Percentiles rank a stretch among this genome's conserved stretches.
Evolutionary conservation across 1,140 invertebrate species (phyloP).

Genomic region (Atopsyche davidsoni): DNA sequence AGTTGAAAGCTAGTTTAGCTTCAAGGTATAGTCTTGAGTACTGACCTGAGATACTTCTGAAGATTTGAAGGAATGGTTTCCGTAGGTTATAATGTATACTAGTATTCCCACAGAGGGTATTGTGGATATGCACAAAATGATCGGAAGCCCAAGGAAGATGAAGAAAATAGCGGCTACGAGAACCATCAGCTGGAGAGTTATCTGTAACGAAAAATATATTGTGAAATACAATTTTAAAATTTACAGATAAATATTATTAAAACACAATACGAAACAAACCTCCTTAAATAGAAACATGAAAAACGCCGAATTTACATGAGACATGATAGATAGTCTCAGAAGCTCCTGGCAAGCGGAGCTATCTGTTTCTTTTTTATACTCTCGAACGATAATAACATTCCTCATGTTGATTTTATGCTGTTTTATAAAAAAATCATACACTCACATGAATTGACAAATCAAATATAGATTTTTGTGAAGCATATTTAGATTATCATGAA

Average conservation of each 20-base stretch:
- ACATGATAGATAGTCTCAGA: slow-evolving; percentile 18
- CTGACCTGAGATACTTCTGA: slow-evolving; percentile 17
- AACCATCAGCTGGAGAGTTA: slow-evolving; percentile 26
- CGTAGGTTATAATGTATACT: slow-evolving; percentile 20
- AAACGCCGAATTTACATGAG: slow-evolving; percentile 20
- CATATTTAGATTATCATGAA: too few relatives aligned
- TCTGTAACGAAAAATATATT: slow-evolving; percentile 17
- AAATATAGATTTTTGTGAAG: too few relatives aligned
- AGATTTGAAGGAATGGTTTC: slow-evolving; percentile 19
- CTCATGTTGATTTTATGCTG: slow-evolving; percentile 18
- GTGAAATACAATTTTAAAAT: not conserved
- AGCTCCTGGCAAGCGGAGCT: slow-evolving; percentile 11
- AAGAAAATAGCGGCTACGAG: slow-evolving; percentile 26
- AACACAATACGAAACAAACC: slow-evolving; percentile 3
- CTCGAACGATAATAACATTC: slow-evolving; percentile 18
- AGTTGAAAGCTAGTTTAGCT: not conserved
- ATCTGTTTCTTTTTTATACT: slow-evolving; percentile 15
- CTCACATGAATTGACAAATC: too few relatives aligned
- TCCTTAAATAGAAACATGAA: slow-evolving; percentile 26
- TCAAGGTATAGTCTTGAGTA: too few relatives aligned
- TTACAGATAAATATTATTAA: slow-evolving; percentile 1
- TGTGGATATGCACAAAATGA: slow-evolving; percentile 18
- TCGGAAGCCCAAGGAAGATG: slow-evolving; percentile 27
- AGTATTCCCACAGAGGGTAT: slow-evolving; percentile 21
- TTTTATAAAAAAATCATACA: too few relatives aligned